These are phyloP conservation scores for Huso huso DNA, from an alignment of 2,797 vertebrate species.

Conservation along the genomic window DNA sequence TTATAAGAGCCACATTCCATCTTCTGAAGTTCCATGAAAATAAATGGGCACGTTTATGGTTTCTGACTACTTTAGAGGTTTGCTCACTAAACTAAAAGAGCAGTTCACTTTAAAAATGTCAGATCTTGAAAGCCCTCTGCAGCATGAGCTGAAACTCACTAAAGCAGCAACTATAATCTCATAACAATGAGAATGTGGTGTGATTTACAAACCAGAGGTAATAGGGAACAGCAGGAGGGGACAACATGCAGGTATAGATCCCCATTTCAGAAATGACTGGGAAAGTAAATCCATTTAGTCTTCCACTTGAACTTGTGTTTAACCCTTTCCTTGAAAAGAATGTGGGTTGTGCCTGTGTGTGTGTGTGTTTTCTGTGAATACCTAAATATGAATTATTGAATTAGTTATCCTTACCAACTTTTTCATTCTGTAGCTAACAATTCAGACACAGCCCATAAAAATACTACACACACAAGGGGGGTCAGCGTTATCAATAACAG, in stretches of 20 bases:
- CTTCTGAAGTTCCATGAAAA: too few species aligned
- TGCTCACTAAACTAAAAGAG: too few species aligned
- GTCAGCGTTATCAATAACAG: constrained; percentile 10
- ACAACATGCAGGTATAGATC: background rate
- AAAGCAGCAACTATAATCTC: constrained; percentile 5
- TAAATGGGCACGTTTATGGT: too few species aligned
- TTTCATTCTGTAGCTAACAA: too few species aligned
- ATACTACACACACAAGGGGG: too few species aligned
- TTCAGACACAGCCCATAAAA: too few species aligned
- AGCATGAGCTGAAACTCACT: constrained; percentile 1
- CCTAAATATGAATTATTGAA: too few species aligned
- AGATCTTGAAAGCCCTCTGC: background rate
- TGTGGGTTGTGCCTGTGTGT: constrained; percentile 8
- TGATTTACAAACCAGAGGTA: constrained; percentile 13
- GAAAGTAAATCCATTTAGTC: constrained; percentile 5
- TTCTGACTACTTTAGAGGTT: too few species aligned
- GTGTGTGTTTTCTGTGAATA: constrained; percentile 2
- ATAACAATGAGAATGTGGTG: constrained; percentile 3
- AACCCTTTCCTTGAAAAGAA: constrained; percentile 2
- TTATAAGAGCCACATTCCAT: too few species aligned
- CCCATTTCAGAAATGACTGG: constrained; percentile 7
- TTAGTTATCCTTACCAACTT: too few species aligned
- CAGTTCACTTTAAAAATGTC: too few species aligned
- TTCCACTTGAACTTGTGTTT: constrained; percentile 7
- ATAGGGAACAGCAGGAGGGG: constrained; percentile 7